phyloP scores from a whole-genome alignment of 2,888 invertebrate species.

The Mesodorylaimus sp. region DNA sequence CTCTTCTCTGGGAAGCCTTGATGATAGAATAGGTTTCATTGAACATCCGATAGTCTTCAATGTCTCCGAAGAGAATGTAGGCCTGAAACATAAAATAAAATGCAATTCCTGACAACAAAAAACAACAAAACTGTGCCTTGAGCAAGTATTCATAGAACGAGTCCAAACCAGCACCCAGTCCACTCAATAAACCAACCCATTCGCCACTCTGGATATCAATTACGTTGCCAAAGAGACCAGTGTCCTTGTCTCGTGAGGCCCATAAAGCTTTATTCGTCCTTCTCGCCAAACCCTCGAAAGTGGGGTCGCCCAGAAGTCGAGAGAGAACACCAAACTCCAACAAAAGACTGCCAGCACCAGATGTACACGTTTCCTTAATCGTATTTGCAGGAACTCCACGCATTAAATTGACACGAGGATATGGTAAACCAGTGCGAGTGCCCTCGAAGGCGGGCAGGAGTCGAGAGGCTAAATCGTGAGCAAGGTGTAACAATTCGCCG shows the following conservation, averaged over 20 bases:
- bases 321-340: slow-evolving; percentile 46
- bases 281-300: slow-evolving; percentile 42
- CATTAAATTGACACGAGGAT: slow-evolving; percentile 33
- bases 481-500: slow-evolving; percentile 41
- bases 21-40: slow-evolving; percentile 41
- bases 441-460: slow-evolving; percentile 44
- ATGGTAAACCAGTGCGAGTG: slow-evolving; percentile 37
- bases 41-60: slow-evolving; percentile 41
- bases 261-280: slow-evolving; percentile 40
- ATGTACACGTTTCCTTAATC: slow-evolving; percentile 43
- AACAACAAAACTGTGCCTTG: slow-evolving; percentile 36
- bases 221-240: slow-evolving; percentile 44
- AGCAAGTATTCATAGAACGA: slow-evolving; percentile 46
- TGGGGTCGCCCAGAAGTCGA: slow-evolving; percentile 41
- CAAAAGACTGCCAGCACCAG: slow-evolving; percentile 45
- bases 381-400: slow-evolving; percentile 38
- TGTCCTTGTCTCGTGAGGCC: slow-evolving; percentile 39
- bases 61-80: slow-evolving; percentile 44
- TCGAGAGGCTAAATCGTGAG: slow-evolving; percentile 43
- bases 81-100: slow-evolving; percentile 46
- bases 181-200: slow-evolving; percentile 43
- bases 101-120: too few relatives aligned
- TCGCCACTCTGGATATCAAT: slow-evolving; percentile 45
- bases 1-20: slow-evolving; percentile 41
- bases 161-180: slow-evolving; percentile 45